Evolutionary conservation across 2,113 vertebrate species (phyloP).

Genomic region (Limanda limanda): DNA sequence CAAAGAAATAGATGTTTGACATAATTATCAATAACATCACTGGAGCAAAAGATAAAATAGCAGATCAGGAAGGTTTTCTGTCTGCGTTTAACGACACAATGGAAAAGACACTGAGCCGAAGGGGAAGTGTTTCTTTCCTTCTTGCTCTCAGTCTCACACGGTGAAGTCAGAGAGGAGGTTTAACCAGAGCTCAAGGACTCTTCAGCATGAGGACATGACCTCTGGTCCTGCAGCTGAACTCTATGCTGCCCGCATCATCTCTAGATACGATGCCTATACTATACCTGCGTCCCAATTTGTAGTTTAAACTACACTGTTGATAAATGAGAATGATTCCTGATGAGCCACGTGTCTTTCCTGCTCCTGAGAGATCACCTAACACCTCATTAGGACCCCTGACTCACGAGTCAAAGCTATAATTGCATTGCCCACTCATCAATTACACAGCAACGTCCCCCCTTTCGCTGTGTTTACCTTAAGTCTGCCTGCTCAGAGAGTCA

Average conservation of each 20-base stretch:
- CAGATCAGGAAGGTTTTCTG: neutral
- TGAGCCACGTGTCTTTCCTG: neutral
- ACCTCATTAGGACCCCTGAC: slow-evolving; percentile 48
- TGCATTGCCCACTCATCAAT: slow-evolving; percentile 31
- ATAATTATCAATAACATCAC: neutral
- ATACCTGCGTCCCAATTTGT: neutral
- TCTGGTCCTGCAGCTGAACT: slow-evolving; percentile 22
- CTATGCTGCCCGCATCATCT: neutral
- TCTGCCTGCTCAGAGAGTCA: slow-evolving; percentile 1
- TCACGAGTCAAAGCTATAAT: slow-evolving; percentile 50
- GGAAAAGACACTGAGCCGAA: neutral
- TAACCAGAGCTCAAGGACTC: slow-evolving; percentile 31
- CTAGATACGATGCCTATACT: neutral
- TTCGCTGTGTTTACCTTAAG: slow-evolving; percentile 47
- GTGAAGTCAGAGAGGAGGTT: too few species aligned
- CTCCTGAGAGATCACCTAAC: slow-evolving; percentile 30
- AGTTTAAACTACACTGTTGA: neutral
- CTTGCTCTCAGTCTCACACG: too few species aligned
- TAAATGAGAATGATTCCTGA: slow-evolving; percentile 6
- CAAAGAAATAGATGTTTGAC: neutral
- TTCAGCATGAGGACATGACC: slow-evolving; percentile 31
- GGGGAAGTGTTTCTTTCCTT: too few species aligned
- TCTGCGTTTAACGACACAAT: too few species aligned
- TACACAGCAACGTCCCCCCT: slow-evolving; percentile 35
- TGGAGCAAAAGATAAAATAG: neutral